Percentiles rank a stretch among this genome's conserved stretches.
These are phyloP conservation scores for Engystomops pustulosus DNA, from an alignment of 2,113 vertebrate genomes.

Conservation along the genomic window DNA sequence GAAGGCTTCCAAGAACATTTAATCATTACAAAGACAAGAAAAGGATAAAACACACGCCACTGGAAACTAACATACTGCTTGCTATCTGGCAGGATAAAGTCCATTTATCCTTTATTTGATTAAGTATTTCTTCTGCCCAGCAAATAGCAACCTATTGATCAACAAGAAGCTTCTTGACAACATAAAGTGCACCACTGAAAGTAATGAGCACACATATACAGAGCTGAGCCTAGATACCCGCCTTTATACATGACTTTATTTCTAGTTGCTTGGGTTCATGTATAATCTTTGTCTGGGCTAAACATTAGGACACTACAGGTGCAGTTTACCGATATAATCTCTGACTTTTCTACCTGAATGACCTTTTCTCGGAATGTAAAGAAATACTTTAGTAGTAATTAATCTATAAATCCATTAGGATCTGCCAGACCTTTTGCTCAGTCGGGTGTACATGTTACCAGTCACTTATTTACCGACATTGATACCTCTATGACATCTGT, in stretches of 20 bases:
- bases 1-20: no score
- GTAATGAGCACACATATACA: neutral
- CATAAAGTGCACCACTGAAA: neutral
- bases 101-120: neutral
- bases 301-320: neutral
- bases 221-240: neutral
- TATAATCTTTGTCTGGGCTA: neutral
- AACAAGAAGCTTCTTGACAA: neutral
- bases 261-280: no score
- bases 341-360: neutral
- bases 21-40: no score
- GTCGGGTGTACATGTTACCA: neutral
- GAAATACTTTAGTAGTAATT: neutral
- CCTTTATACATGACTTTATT: neutral
- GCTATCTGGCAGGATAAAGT: neutral
- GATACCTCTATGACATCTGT: neutral
- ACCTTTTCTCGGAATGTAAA: neutral
- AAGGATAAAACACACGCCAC: no score
- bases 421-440: neutral
- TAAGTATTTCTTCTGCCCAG: constrained; percentile 1
- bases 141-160: constrained; percentile 41
- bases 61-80: no score
- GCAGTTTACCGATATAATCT: neutral
- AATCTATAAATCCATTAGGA: neutral
- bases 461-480: neutral